Base-by-base conservation (phyloP, 1,140 invertebrate genomes). In the Brachionus asplanchnoidis region DNA sequence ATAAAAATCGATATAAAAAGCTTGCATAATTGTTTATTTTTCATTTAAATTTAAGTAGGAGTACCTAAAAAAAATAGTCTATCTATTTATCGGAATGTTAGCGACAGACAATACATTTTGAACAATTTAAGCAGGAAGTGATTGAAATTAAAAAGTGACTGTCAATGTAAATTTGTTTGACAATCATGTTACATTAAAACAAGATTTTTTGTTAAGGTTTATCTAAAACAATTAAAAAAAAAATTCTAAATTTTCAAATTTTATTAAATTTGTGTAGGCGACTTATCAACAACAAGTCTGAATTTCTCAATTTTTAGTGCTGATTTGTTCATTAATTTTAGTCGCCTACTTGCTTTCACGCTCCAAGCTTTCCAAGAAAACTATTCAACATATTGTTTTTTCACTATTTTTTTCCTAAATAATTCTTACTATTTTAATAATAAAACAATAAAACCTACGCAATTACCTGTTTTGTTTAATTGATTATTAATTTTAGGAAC, bases 401-500 rank as follows among this genome's bases (percentile, higher is more conserved):
- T 68, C 26, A 12, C 12, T 66, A 14, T 66, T 32, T 8, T 66
- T 26, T 66, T 66, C 11, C 26, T 66, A 66, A 66, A 26, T 28
- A 40, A 68, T 17, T 68, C 66, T 32, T 68, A 68, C 23, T 40
- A 73, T 40, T 73, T 42, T 40, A 40, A 40, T 40, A 40, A n/a
- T n/a, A n/a, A n/a, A 12, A 42, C 36, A 40, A 73, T 42, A 73
- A n/a, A 40, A 73, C 68, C 68, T 73, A 73, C 68, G 68, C 68
- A 40, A 46, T 17, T 20, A n/a, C 32, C 40, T 42, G 32, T 73
- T 40, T 73, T 36, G 23, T 73, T 73, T 73, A 42, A 42, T 73
- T 17, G n/a, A 40, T 42, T 73, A n/a, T 46, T 42, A 73, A 42
- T 73, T 73, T 73, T 20, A 73, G 68, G 68, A 73, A 42, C 36